Evolutionary conservation across 2,113 vertebrate genomes (phyloP), one percentile per base, ranked within the genome.

Genomic region (Clarias gariepinus): DNA sequence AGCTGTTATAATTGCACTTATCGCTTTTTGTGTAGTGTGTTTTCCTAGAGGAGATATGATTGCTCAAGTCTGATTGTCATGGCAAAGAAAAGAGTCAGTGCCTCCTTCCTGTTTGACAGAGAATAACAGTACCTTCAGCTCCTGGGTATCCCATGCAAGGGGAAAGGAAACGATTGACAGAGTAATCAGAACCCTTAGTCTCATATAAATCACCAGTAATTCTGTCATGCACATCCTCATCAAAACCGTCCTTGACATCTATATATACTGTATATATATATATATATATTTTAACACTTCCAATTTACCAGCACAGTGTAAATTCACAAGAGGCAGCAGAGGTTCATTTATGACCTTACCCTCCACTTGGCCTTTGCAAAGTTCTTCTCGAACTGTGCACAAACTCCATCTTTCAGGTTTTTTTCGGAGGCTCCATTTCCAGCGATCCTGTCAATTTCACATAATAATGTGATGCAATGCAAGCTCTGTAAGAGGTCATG

Each of bases 281-380:
- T 23, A 63, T 63, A 5, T n/a, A n/a, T n/a, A 2, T 36, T 63
- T 63, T 78, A 28, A 78, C 74, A 55, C 52, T 78, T 78, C 12
- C 12, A 69, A 47, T 88, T 84, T 83, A 68, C 30, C 53, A 86
- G 76, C 68, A 79, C 71, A 77, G 15, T 36, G 57, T 71, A 78
- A 60, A 71, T 69, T 82, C 16, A 68, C 21, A 41, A 58, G 18
- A 53, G 71, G 28, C 28, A 85, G 33, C 53, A 57, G 41, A 19
- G 3, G 52, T 30, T 58, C 25, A 74, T 53, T 25, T 74, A 64
- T 84, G 69, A 80, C 90, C 95, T 91, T 93, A 97, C 96, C 95
- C 95, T 92, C 96, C 96, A 97, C 63, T 96, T 96, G 89, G 96
- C 96, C 88, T 97, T 97, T 60, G 96, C 96, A 91, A 97, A 97